A percentile compares a stretch with the other conserved stretches of the same genome.
Evolutionary conservation across 2,888 invertebrate genomes (phyloP).

Genomic region (Orchesellides sinensis): DNA sequence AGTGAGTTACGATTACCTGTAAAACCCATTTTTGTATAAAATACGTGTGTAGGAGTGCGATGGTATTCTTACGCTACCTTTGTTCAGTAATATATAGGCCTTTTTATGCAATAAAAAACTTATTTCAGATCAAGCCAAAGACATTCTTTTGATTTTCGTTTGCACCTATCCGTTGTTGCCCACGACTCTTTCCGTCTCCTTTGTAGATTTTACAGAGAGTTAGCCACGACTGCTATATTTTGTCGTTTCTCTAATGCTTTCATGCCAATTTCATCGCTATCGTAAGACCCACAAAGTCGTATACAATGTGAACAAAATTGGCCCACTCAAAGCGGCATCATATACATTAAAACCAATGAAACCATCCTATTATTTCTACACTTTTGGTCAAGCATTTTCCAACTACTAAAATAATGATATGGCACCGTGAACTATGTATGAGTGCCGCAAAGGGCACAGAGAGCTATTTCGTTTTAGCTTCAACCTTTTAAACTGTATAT

Average conservation of each 20-base stretch:
- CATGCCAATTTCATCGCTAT: conserved; percentile 37
- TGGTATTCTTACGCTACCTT: neutral
- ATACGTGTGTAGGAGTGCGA: neutral
- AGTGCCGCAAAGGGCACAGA: no score
- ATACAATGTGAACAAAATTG: conserved; percentile 47
- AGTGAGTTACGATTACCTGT: conserved; percentile 49
- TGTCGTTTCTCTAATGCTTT: conserved; percentile 36
- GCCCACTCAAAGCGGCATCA: conserved; percentile 55
- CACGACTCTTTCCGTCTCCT: neutral
- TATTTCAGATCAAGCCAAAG: conserved; percentile 26
- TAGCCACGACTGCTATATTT: conserved; percentile 35
- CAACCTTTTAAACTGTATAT: no score
- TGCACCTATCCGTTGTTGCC: neutral
- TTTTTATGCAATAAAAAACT: no score
- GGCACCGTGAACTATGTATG: no score
- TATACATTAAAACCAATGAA: conserved; percentile 55
- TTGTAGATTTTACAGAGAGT: neutral
- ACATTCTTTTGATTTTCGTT: conserved; percentile 41
- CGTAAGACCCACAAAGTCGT: neutral
- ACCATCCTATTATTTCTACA: conserved; percentile 52
- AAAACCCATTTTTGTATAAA: neutral
- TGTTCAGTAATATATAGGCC: no score
- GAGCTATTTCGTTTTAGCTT: no score
- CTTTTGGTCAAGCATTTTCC: conserved; percentile 58
- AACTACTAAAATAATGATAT: no score